Conservation (phyloP, 2,888 invertebrate genomes). For the Lampropteryx suffumata region DNA sequence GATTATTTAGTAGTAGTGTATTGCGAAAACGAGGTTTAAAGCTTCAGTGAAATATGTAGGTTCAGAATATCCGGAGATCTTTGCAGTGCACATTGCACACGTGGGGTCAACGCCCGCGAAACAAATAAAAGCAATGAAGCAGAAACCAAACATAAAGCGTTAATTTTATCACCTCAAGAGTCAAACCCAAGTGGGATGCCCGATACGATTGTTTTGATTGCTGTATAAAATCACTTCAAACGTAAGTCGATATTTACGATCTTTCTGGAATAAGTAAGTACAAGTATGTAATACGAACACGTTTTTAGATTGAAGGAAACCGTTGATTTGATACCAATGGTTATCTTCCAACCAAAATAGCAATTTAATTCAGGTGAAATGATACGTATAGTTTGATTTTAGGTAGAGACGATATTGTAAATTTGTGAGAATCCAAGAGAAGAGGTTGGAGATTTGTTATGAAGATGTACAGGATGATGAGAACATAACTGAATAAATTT, state of each 20-base stretch:
- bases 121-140: slow-evolving; percentile 51
- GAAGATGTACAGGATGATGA: too few relatives aligned
- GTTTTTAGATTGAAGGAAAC: slow-evolving; percentile 6
- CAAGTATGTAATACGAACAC: slow-evolving; percentile 19
- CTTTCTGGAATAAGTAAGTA: slow-evolving; percentile 11
- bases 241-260: slow-evolving; percentile 45
- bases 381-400: too few relatives aligned
- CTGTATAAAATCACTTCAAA: slow-evolving; percentile 40
- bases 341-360: too few relatives aligned
- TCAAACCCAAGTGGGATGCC: slow-evolving; percentile 41
- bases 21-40: too few relatives aligned
- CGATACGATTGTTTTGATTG: slow-evolving; percentile 45
- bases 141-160: slow-evolving; percentile 51
- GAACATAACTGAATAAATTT: too few relatives aligned
- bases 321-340: too few relatives aligned
- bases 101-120: slow-evolving; percentile 48
- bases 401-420: too few relatives aligned
- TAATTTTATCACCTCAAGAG: slow-evolving; percentile 62
- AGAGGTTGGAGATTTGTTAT: too few relatives aligned
- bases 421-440: too few relatives aligned
- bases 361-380: too few relatives aligned
- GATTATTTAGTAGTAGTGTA: too few relatives aligned
- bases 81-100: slow-evolving; percentile 18
- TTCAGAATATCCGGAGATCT: slow-evolving; percentile 4
- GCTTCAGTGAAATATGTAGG: neutral